phyloP scores from a whole-genome alignment of 2,113 vertebrate species.

The Charadrius vociferus region DNA sequence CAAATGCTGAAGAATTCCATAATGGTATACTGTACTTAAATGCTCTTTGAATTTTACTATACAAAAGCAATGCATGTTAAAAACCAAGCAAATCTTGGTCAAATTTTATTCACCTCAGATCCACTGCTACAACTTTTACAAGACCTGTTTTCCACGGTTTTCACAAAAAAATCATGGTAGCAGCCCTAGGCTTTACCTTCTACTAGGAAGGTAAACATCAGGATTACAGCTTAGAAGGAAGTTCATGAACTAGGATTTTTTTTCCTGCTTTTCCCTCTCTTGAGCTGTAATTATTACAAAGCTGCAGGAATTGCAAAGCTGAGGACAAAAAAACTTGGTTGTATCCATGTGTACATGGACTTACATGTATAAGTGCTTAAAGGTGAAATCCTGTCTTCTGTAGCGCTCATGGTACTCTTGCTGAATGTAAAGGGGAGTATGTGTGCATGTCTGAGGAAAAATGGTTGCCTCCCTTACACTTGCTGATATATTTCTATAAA shows the following conservation, averaged over 20 bases:
- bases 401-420: not conserved
- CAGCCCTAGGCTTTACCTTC: not conserved
- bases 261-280: not conserved
- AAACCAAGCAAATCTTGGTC: not conserved
- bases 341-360: not conserved
- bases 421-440: not conserved
- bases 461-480: not conserved
- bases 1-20: conserved; percentile 16
- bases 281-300: not conserved
- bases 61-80: not conserved
- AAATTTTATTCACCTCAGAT: not conserved
- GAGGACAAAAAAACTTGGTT: not conserved
- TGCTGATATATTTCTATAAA: accelerated
- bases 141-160: not conserved
- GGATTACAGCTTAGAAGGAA: not conserved
- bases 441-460: not conserved
- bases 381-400: not conserved
- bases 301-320: not conserved
- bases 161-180: not conserved
- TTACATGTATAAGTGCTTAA: not conserved
- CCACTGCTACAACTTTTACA: not conserved
- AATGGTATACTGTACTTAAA: not conserved
- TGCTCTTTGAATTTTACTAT: conserved; percentile 1
- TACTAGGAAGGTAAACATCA: not conserved
- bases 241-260: not conserved